Percentiles rank a stretch among this genome's conserved stretches.
Evolutionary conservation across 2,113 vertebrate genomes (phyloP).

Genomic region (Bos indicus): DNA sequence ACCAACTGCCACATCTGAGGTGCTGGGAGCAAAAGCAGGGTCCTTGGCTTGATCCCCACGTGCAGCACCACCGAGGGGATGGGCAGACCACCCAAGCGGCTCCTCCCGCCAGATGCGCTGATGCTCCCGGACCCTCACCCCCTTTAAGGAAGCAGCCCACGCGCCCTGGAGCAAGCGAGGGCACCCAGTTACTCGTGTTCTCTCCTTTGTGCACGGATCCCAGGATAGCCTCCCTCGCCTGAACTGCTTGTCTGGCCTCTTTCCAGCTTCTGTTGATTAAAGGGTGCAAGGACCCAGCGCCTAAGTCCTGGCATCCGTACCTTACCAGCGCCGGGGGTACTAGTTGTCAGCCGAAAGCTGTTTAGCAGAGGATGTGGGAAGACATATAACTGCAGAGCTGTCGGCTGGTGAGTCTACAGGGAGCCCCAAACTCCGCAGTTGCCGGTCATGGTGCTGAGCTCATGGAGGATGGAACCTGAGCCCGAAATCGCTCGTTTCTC

Average conservation of each 20-base stretch:
- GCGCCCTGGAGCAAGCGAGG: not conserved
- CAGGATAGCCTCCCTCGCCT: rapidly evolving
- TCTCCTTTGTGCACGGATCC: not conserved
- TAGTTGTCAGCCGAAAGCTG: not conserved
- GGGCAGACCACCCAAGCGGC: not conserved
- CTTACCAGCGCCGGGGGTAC: too few species aligned
- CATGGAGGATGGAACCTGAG: not conserved
- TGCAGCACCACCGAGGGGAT: not conserved
- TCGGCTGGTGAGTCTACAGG: not conserved
- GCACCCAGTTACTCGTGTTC: too few species aligned
- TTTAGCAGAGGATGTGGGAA: not conserved
- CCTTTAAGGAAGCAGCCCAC: not conserved
- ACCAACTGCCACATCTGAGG: not conserved
- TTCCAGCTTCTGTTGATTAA: too few species aligned
- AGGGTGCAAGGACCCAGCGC: not conserved
- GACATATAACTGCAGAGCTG: not conserved
- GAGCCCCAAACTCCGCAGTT: too few species aligned
- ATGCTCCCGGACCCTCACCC: too few species aligned
- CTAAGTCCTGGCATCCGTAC: not conserved
- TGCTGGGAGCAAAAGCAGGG: not conserved
- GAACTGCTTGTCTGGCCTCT: not conserved
- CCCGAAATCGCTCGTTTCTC: not conserved
- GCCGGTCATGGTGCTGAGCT: not conserved
- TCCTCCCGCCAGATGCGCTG: not conserved
- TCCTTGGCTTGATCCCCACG: not conserved